These are phyloP conservation scores for Synergus umbraculus DNA, from an alignment of 2,888 invertebrate species.

Conservation along the genomic window DNA sequence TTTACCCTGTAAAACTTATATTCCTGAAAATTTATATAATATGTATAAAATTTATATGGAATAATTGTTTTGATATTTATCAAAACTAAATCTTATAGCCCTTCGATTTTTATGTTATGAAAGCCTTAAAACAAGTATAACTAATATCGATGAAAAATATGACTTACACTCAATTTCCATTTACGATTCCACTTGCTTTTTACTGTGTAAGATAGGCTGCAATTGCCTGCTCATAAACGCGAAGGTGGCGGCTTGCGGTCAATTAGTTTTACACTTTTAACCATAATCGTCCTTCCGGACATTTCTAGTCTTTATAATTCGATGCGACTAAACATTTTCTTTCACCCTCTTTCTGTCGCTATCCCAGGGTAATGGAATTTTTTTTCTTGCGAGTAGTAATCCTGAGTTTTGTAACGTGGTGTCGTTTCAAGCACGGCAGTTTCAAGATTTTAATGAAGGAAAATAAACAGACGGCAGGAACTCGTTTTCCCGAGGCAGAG, in stretches of 20 bases:
- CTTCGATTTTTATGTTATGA: background rate
- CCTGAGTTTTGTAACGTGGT: constrained; percentile 24
- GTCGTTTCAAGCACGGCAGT: constrained; percentile 12
- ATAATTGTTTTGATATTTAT: too few species aligned
- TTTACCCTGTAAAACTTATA: too few species aligned
- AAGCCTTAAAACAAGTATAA: background rate
- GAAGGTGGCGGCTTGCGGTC: constrained; percentile 7
- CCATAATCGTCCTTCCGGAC: background rate
- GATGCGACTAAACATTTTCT: constrained; percentile 25
- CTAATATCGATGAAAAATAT: background rate
- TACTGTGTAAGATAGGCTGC: background rate
- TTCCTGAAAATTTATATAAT: too few species aligned
- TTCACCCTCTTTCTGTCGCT: background rate
- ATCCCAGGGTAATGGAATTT: constrained; percentile 17
- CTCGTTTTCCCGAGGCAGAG: background rate
- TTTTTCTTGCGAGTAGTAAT: constrained; percentile 11
- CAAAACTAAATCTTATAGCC: background rate
- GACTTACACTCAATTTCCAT: background rate
- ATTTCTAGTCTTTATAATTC: constrained; percentile 18
- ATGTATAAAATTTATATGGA: too few species aligned
- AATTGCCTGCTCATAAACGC: constrained; percentile 4
- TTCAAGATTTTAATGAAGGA: constrained; percentile 36
- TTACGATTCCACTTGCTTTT: background rate
- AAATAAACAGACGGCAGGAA: constrained; percentile 30
- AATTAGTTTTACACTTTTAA: background rate